Conservation (phyloP, 2,797 vertebrate species). For the Rhinatrema bivittatum region DNA sequence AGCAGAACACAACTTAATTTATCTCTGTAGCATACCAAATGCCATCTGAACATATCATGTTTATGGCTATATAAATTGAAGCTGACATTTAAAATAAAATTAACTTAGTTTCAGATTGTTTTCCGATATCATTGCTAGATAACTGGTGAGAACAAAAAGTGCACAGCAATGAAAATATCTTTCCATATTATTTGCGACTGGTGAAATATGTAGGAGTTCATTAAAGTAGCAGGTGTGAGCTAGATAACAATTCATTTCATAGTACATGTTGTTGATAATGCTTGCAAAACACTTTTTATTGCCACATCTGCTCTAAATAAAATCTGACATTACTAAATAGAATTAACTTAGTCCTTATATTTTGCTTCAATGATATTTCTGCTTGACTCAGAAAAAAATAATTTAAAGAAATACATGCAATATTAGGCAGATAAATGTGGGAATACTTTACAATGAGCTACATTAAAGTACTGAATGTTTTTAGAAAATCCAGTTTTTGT, state of each 20-base stretch:
- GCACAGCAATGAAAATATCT: conserved; percentile 13
- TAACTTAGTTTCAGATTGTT: conserved; percentile 1
- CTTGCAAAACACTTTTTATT: conserved; percentile 6
- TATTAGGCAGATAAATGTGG: background rate
- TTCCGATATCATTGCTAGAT: conserved; percentile 11
- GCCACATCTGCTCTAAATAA: background rate
- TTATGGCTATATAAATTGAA: conserved; percentile 14
- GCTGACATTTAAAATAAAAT: conserved; percentile 14
- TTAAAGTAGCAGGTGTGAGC: no score
- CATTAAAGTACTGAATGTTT: no score
- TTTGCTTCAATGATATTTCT: background rate
- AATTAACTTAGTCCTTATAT: background rate
- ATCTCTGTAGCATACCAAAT: conserved; percentile 3
- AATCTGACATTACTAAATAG: conserved; percentile 7
- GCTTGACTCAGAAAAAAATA: background rate
- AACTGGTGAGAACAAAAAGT: conserved; percentile 15
- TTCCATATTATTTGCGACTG: conserved; percentile 15
- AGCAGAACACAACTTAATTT: background rate
- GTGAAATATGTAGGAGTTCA: no score
- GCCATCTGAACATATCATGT: conserved; percentile 1
- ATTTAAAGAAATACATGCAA: background rate
- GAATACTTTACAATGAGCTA: no score
- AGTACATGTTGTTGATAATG: conserved; percentile 16
- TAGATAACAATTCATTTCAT: no score
- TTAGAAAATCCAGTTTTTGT: no score